phyloP scores from a whole-genome alignment of 2,888 invertebrate species.

The Nineta flava region DNA sequence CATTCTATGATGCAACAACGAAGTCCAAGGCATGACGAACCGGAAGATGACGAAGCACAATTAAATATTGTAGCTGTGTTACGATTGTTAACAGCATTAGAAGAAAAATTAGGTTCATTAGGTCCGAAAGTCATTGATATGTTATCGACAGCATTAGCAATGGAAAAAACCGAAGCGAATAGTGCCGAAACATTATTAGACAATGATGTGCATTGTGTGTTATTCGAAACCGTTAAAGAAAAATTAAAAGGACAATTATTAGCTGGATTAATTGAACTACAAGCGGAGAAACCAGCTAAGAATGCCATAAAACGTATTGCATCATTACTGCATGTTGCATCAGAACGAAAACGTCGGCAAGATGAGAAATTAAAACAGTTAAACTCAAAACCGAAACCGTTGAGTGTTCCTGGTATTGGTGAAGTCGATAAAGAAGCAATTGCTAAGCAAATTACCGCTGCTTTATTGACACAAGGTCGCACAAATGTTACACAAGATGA shows the following conservation, averaged over 20 bases:
- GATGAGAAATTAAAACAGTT: slow-evolving; percentile 19
- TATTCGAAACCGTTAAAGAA: slow-evolving; percentile 74
- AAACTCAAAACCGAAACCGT: slow-evolving; percentile 27
- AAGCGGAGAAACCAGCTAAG: slow-evolving; percentile 54
- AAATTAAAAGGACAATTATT: slow-evolving; percentile 65
- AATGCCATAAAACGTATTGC: slow-evolving; percentile 63
- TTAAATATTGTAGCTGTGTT: slow-evolving; percentile 49
- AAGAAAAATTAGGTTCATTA: slow-evolving; percentile 68
- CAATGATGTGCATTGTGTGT: slow-evolving; percentile 54
- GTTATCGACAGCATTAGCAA: slow-evolving; percentile 57
- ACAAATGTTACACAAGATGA: slow-evolving; percentile 67
- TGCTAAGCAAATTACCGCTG: slow-evolving; percentile 66
- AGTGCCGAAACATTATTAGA: slow-evolving; percentile 58
- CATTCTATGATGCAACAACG: slow-evolving; percentile 21
- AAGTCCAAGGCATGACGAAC: slow-evolving; percentile 17
- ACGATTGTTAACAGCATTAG: slow-evolving; percentile 61
- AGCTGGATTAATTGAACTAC: slow-evolving; percentile 42
- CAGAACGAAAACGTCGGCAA: slow-evolving; percentile 28
- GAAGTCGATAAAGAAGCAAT: slow-evolving; percentile 64
- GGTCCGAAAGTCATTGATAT: slow-evolving; percentile 65
- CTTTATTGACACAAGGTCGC: slow-evolving; percentile 62
- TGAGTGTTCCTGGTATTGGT: slow-evolving; percentile 53
- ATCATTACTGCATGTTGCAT: slow-evolving; percentile 50
- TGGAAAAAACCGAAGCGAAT: slow-evolving; percentile 60
- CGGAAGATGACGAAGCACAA: slow-evolving; percentile 30